Base-by-base conservation (phyloP, 2,797 vertebrate species). In the Apogon hyalosoma region DNA sequence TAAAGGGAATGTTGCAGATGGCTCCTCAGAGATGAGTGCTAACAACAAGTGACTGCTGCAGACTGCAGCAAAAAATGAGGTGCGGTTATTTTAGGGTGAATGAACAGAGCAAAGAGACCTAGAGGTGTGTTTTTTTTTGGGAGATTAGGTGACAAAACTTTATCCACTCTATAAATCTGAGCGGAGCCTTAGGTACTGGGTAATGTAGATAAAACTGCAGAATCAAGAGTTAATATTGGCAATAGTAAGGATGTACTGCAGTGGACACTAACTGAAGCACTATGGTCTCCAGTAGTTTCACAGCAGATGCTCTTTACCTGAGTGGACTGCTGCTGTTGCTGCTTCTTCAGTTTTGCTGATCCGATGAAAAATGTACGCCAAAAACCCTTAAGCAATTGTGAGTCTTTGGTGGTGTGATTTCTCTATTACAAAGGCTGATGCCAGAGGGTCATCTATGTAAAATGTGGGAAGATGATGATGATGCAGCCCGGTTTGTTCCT, bases 41-140 rank as follows among this genome's bases (percentile, higher is more conserved):
- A 67, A 82, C 68, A 78, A 71, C 80, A 69, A 83, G 75, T 63
- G 71, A 60, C 53, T 55, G 62, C 41, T 38, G 66, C 41, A 68
- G 53, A 48, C 33, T 46, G 14, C 14, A 43, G 3, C n/a, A 46
- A 2, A 24, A 60, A 70, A 62, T 28, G 12, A 63, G 7, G 40
- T 45, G 38, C 50, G 49, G 54, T 47, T 8, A 64, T 38, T 50
- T 58, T 41, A n/a, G 24, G 46, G 21, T 7, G 0, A 41, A 49
- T 45, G 70, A 61, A 49, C 31, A 39, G 36, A 13, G 0, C 2
- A 51, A 40, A 21, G 33, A 43, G n/a, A 18, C 4, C 2, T 28
- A 28, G 24, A 28, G 24, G 4, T 28, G 24, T 6, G 6, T 46
- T 41, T 53, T 10, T 59, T 54, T 63, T 19, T 67, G 45, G 33